Percentiles rank a stretch among this genome's conserved stretches.
These are phyloP conservation scores for Timandra comae DNA, from an alignment of 2,888 invertebrate genomes.

Conservation along the genomic window DNA sequence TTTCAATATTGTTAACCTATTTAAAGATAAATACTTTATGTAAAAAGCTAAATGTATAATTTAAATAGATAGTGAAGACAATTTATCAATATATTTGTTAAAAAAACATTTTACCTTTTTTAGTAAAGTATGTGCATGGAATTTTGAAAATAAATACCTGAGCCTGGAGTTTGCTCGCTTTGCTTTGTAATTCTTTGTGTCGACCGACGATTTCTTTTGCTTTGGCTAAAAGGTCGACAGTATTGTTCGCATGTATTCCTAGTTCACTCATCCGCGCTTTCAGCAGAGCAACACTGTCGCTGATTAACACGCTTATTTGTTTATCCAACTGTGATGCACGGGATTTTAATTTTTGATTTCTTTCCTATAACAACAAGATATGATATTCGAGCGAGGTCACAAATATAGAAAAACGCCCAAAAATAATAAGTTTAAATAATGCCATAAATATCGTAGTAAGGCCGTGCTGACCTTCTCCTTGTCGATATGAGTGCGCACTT, in stretches of 20 bases:
- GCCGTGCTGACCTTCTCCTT: conserved; percentile 80
- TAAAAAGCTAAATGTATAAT: too few species aligned
- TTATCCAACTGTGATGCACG: conserved; percentile 94
- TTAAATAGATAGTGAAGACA: too few species aligned
- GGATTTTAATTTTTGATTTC: conserved; percentile 87
- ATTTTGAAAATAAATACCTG: too few species aligned
- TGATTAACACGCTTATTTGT: conserved; percentile 93
- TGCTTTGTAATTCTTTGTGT: conserved; percentile 94
- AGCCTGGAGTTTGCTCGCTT: conserved; percentile 89
- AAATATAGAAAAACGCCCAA: too few species aligned
- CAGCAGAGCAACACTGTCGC: conserved; percentile 92
- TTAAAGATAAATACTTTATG: background rate
- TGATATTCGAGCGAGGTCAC: too few species aligned
- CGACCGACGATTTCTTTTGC: conserved; percentile 94
- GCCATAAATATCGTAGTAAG: too few species aligned
- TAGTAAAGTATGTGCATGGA: too few species aligned
- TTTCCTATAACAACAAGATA: conserved; percentile 71
- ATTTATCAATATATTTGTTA: too few species aligned
- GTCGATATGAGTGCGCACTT: conserved; percentile 85
- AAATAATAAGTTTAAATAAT: too few species aligned
- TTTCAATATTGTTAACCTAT: conserved; percentile 81
- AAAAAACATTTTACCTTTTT: too few species aligned
- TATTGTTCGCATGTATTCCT: conserved; percentile 90
- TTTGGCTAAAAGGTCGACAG: conserved; percentile 89
- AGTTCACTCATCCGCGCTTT: conserved; percentile 94